phyloP scores from a whole-genome alignment of 1,140 invertebrate species.

The Phthorimaea operculella region DNA sequence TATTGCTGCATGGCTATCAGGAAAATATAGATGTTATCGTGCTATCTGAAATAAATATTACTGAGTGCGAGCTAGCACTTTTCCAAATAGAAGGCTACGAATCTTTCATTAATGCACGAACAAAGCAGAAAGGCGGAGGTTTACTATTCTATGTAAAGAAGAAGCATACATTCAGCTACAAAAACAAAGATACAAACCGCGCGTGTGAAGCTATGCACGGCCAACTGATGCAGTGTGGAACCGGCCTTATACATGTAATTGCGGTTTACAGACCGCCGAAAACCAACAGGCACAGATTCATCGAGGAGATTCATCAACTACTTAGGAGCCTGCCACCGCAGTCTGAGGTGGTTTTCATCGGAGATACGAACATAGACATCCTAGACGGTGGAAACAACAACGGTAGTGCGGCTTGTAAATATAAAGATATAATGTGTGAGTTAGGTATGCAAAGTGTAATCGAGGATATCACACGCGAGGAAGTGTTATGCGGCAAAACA shows the following conservation, averaged over 20 bases:
- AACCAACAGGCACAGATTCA: not conserved
- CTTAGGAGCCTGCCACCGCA: not conserved
- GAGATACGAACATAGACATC: slow-evolving; percentile 10
- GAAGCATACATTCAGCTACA: not conserved
- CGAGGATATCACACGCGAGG: slow-evolving; percentile 3
- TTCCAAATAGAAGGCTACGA: slow-evolving; percentile 3
- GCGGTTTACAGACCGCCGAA: slow-evolving; percentile 1
- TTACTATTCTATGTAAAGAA: slow-evolving; percentile 6
- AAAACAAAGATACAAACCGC: not conserved
- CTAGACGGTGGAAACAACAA: not conserved
- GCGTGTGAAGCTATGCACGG: slow-evolving; percentile 6
- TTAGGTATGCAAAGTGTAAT: slow-evolving; percentile 5
- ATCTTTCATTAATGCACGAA: not conserved
- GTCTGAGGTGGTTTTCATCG: slow-evolving; percentile 2
- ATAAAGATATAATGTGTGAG: not conserved
- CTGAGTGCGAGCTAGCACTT: not conserved
- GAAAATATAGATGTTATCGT: slow-evolving; percentile 9
- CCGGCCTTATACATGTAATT: not conserved
- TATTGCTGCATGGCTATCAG: not conserved
- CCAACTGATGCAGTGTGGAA: not conserved
- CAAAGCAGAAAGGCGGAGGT: slow-evolving; percentile 8
- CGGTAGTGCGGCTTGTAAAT: not conserved
- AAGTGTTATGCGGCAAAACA: slow-evolving; percentile 1
- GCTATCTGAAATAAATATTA: slow-evolving; percentile 8
- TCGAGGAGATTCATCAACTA: not conserved